Evolutionary conservation across 1,140 invertebrate species (phyloP), one percentile per base, ranked within the genome.

Genomic region (Drosophila kurseongensis): DNA sequence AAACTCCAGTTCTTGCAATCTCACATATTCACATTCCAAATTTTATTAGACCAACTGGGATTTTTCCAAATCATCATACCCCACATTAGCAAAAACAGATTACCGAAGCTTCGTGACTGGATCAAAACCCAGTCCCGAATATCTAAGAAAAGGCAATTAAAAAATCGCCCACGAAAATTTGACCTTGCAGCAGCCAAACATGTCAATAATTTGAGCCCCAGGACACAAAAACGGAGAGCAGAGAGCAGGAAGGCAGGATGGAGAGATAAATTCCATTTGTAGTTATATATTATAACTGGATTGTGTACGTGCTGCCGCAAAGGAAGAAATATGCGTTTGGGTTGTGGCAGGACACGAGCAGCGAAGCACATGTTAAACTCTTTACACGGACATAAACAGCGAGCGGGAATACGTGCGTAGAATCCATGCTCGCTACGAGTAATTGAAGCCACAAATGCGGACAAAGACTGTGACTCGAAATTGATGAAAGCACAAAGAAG

Each of bases 361-460:
- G 40, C 42, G 35, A 51, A 86, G 84, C 76, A 89, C 80, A 89
- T 84, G 77, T 89, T 89, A 89, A 89, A 89, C 84, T 89, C 77
- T 89, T 89, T 84, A 89, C 84, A 90, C 77, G 75, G 69, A 89
- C 84, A 89, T 89, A 89, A 89, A 89, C 74, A 84, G 77, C 68
- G 85, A 75, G 45, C 73, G 73, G 79, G 61, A 72, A 78, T 89
- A 89, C 84, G 84, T 89, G 84, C 80, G 68, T 80, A 44, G 84
- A 82, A 89, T 89, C 77, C 85, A 65, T 78, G 71, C 38, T 51
- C 85, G 60, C 58, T 62, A 18, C 51, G 36, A 72, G 84, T 84
- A 89, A 89, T 89, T 80, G 84, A 84, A 82, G 84, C 56, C 72
- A 71, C 65, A 80, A 65, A 79, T 62, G 54, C 50, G 32, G 40